Conservation (phyloP, 2,113 vertebrate genomes). For the Galeopterus variegatus region DNA sequence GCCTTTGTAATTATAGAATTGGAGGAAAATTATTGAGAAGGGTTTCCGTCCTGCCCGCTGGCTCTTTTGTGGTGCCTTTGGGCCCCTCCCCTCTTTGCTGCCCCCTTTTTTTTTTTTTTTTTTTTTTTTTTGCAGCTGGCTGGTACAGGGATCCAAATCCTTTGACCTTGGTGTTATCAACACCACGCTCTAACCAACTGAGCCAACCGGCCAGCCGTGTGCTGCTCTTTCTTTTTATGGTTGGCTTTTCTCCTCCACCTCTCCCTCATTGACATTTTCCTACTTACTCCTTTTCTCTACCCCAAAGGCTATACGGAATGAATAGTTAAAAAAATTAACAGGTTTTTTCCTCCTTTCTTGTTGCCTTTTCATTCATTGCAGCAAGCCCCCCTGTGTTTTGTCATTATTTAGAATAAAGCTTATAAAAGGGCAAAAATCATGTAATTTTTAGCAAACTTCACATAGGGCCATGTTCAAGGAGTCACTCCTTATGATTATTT, state of each 20-base stretch:
- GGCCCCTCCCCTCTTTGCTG: background rate
- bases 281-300: background rate
- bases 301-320: background rate
- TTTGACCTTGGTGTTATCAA: too few species aligned
- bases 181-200: too few species aligned
- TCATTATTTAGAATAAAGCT: background rate
- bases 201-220: too few species aligned
- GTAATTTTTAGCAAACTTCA: background rate
- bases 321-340: background rate
- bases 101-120: too few species aligned
- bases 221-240: background rate
- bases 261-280: too few species aligned
- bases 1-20: background rate
- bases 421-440: background rate
- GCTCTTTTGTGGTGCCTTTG: rapidly evolving
- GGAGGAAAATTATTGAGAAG: rapidly evolving
- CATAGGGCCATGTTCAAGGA: background rate
- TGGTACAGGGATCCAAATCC: too few species aligned
- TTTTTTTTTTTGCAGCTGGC: too few species aligned
- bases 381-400: background rate
- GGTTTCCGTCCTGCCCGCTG: rapidly evolving
- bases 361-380: background rate
- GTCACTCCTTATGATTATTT: background rate
- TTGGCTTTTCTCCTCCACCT: background rate
- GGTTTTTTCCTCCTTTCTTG: background rate